Evolutionary conservation across 2,113 vertebrate genomes (phyloP), one percentile per base, ranked within the genome.

Genomic region (Oreocharis arfaki): DNA sequence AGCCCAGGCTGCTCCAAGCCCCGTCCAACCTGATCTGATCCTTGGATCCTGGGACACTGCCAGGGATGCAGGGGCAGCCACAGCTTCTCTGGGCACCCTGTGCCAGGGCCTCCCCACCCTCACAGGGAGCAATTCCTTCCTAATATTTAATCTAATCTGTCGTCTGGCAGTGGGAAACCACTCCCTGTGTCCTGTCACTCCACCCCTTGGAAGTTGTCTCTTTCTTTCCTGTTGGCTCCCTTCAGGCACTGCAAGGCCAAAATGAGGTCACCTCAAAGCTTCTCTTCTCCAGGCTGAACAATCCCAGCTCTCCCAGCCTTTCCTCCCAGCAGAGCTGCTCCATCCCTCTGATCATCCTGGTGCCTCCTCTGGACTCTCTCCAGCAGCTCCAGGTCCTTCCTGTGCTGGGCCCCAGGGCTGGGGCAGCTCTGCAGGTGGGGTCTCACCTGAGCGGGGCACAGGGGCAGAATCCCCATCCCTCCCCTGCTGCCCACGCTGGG

Each of bases 11-110:
- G 28, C 28, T 52, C 60, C 57, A 20, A 63, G 11, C 22, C 17
- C 44, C 0, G 0, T 74, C 59, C 59, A 74, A 0, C 23, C 41
- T 41, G 69, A 28, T n/a, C n/a, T n/a, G n/a, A n/a, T n/a, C n/a
- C n/a, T n/a, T n/a, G n/a, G n/a, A n/a, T n/a, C 12, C 32, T 26
- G 8, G 52, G 42, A 2, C 35, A 67, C 16, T 65, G 0, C 26
- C 61, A 76, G 71, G 13, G 52, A 57, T 49, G 22, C 33, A 53
- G 83, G 37, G 35, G 7, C 16, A 76, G 42, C 70, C 83, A 41
- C 70, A 75, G 52, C 42, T 65, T 8, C 42, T 57, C 70, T 75
- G 60, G 60, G 24, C 35, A 65, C 20, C n/a, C 60, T 56, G n/a
- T 47, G 59, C 30, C 70, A 75, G 50, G 70, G 23, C 4, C 16